Evolutionary conservation across 2,888 invertebrate genomes (phyloP), one percentile per base, ranked within the genome.

Genomic region (Brenthis ino): DNA sequence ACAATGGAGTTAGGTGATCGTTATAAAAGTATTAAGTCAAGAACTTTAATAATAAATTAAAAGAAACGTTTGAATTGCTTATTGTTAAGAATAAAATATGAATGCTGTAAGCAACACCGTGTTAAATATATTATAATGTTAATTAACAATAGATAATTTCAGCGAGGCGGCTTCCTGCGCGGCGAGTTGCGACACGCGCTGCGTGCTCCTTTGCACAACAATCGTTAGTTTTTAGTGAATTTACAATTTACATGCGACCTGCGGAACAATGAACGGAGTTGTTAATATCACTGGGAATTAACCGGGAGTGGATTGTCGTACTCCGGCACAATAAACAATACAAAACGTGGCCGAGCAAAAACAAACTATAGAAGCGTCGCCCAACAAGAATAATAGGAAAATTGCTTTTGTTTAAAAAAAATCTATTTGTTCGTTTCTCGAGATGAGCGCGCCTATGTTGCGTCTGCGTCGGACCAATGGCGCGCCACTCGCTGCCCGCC

Each of bases 321-420:
- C 84, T 84, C 86, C 83, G 79, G 82, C 83, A 88, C 89, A 87
- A 85, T 89, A 89, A 91, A 92, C 91, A 92, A 93, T 91, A 91
- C 91, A 88, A 91, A 92, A 91, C 88, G 86, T 82, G 79, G 80
- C 80, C 80, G 80, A 85, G 84, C 87, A 91, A 91, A 91, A 93
- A 91, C 91, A 86, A 91, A 90, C 91, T 89, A 88, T 87, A 86
- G 82, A 86, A 89, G 89, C 89, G 81, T 82, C 84, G 83, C 81
- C 80, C 89, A 93, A 92, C 90, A 92, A 91, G 91, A 92, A 93
- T 89, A 91, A 91, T 93, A 92, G 93, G 91, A 93, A 93, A 93
- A 92, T 93, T 91, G 88, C 89, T 91, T 91, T 91, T 89, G 90
- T 91, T 90, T 89, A 89, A 91, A 92, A 79, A 91, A 92, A 91